Evolutionary conservation across 2,113 vertebrate genomes (phyloP), one percentile per base, ranked within the genome.

Genomic region (Notothenia coriiceps): DNA sequence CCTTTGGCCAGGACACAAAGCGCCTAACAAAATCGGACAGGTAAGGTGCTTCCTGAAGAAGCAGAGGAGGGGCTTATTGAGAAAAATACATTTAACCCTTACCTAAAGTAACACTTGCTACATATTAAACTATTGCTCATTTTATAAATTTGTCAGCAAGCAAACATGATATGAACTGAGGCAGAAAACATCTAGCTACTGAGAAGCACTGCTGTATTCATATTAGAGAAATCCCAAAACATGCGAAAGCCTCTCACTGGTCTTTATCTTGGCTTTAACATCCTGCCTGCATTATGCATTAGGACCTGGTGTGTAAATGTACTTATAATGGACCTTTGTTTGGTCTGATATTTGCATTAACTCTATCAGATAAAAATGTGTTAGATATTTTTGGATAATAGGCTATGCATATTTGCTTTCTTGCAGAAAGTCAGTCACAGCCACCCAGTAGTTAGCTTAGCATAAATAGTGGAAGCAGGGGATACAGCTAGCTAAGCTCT

Each of bases 1-100:
- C 91, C 85, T 83, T 67, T 57, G 83, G 89, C 83, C 63, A 82
- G 57, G 80, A 86, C 46, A 86, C 79, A 83, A 78, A 80, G 75
- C 29, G n/a, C 25, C 69, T 9, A 82, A 25, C 83, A 77, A 57
- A 80, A 65, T 68, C 65, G 60, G 77, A 79, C 52, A 74, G 77
- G 79, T 83, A 66, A 85, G 80, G 89, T 71, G 79, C 67, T 87
- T 90, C 71, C 71, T 77, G 44, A 22, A 64, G 22, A 74, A 46
- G 76, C 54, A 64, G 66, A 71, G 25, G 57, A 54, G 46, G 40
- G 22, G 29, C n/a, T 74, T n/a, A 51, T 44, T 35, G 62, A 20
- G 47, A 55, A 83, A 77, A 61, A 70, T 29, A 54, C 40, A 52
- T 57, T 18, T 61, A 70, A 64, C 29, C 51, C 29, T 69, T 13